phyloP scores from a whole-genome alignment of 2,888 invertebrate species.

The Parnassius smintheus region DNA sequence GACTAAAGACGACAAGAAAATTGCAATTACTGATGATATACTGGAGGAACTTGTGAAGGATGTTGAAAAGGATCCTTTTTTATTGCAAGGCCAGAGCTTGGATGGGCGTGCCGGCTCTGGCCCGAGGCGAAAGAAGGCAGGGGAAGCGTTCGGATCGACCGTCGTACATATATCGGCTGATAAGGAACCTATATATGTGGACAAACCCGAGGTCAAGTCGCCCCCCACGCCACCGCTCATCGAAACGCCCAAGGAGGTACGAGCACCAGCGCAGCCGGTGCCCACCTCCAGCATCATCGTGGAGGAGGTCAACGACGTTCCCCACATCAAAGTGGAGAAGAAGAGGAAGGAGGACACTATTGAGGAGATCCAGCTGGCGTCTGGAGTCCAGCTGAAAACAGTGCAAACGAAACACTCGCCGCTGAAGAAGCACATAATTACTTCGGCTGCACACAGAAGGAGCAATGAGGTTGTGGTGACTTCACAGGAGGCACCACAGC shows the following conservation, averaged over 20 bases:
- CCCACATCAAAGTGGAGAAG: slow-evolving; percentile 32
- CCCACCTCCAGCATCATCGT: slow-evolving; percentile 45
- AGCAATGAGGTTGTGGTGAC: slow-evolving; percentile 39
- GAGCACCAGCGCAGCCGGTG: slow-evolving; percentile 30
- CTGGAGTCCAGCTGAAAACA: slow-evolving; percentile 62
- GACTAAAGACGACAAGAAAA: slow-evolving; percentile 42
- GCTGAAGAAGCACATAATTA: slow-evolving; percentile 68
- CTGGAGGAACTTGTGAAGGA: slow-evolving; percentile 54
- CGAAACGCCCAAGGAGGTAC: slow-evolving; percentile 33
- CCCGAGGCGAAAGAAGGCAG: slow-evolving; percentile 49
- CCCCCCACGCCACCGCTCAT: slow-evolving; percentile 24
- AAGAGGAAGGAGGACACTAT: slow-evolving; percentile 45
- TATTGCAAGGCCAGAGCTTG: slow-evolving; percentile 70
- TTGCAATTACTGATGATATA: slow-evolving; percentile 47
- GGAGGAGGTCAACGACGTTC: slow-evolving; percentile 58
- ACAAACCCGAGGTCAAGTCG: slow-evolving; percentile 27
- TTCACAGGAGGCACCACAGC: slow-evolving; percentile 36
- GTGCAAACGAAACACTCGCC: slow-evolving; percentile 65
- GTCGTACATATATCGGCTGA: slow-evolving; percentile 47
- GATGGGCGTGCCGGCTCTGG: slow-evolving; percentile 69
- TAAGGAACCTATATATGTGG: slow-evolving; percentile 52
- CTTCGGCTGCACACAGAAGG: slow-evolving; percentile 49
- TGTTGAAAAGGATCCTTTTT: slow-evolving; percentile 63
- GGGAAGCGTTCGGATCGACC: slow-evolving; percentile 52
- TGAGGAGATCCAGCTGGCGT: slow-evolving; percentile 50